Conservation (phyloP, 2,113 vertebrate species). For the Manacus vitellinus region DNA sequence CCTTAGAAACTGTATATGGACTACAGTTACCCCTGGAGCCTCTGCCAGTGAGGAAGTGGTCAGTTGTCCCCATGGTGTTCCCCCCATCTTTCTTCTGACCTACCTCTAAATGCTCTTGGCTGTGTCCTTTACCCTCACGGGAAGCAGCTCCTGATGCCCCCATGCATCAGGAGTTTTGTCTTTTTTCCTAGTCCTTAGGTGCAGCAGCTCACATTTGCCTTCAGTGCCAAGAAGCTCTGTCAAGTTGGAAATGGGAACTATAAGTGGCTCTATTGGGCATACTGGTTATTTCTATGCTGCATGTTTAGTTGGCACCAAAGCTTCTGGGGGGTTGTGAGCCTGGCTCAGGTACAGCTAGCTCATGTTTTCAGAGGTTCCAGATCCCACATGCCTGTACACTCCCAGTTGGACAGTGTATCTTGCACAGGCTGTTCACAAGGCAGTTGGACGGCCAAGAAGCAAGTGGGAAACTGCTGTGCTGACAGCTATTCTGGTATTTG, state of each 20-base stretch:
- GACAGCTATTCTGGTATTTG: neutral
- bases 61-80: neutral
- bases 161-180: neutral
- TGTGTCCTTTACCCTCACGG: neutral
- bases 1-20: neutral
- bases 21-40: neutral
- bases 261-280: accelerated
- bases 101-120: neutral
- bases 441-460: neutral
- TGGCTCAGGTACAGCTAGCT: neutral
- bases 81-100: neutral
- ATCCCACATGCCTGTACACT: neutral
- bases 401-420: neutral
- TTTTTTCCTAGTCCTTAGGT: neutral
- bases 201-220: neutral
- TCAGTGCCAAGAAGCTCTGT: neutral
- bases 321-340: neutral
- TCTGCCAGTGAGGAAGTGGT: neutral
- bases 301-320: neutral
- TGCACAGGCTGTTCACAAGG: neutral
- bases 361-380: neutral
- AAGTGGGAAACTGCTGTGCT: neutral
- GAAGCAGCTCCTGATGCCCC: neutral
- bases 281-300: accelerated
- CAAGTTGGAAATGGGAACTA: neutral